Evolutionary conservation across 2,888 invertebrate genomes (phyloP).

Genomic region (Sturmia bella): DNA sequence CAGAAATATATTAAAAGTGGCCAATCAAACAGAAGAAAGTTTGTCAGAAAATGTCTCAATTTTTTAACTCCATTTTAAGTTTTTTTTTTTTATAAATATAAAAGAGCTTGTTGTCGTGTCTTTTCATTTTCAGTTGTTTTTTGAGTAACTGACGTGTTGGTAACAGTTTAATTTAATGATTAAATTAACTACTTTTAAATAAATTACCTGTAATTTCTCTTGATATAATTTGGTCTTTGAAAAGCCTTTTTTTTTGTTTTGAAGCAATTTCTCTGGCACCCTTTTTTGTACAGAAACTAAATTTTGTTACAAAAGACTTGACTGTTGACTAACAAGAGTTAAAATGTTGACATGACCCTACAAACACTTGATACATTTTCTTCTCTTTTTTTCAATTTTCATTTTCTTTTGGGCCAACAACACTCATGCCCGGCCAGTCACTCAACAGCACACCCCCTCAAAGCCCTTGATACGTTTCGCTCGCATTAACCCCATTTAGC

Average conservation of each 20-base stretch:
- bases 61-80: too few species aligned
- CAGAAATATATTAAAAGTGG: not conserved
- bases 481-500: conserved; percentile 67
- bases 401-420: conserved; percentile 28
- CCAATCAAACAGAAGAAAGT: too few species aligned
- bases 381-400: conserved; percentile 14
- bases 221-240: conserved; percentile 3
- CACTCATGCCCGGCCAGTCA: conserved; percentile 37
- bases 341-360: conserved; percentile 69
- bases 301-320: conserved; percentile 25
- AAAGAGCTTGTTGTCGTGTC: not conserved
- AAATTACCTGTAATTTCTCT: conserved; percentile 68
- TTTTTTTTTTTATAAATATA: too few species aligned
- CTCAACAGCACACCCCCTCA: conserved; percentile 8
- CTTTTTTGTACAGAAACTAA: conserved; percentile 31
- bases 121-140: conserved; percentile 5
- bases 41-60: too few species aligned
- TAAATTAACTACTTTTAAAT: conserved; percentile 70
- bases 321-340: conserved; percentile 52
- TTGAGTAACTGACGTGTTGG: conserved; percentile 48
- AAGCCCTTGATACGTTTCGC: not conserved
- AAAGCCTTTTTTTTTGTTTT: conserved; percentile 13
- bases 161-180: conserved; percentile 70
- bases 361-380: conserved; percentile 45
- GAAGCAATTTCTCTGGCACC: conserved; percentile 57